A percentile compares a stretch with the other conserved stretches of the same genome.
Conservation (phyloP, 2,113 vertebrate genomes). For the Triplophysa dalaica region DNA sequence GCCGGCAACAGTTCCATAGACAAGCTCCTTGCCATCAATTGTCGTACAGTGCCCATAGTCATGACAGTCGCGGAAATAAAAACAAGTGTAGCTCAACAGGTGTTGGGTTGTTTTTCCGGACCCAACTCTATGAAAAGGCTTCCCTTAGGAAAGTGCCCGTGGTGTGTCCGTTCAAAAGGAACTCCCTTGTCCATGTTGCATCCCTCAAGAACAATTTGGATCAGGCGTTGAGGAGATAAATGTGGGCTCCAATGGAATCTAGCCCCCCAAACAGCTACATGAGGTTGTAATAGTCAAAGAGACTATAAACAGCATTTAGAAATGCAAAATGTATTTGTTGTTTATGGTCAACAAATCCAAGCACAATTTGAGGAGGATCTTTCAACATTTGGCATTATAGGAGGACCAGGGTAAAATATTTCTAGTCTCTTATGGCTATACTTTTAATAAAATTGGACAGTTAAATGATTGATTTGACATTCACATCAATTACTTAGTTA, state of each 20-base stretch:
- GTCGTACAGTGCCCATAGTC: slow-evolving; percentile 23
- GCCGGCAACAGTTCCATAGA: slow-evolving; percentile 11
- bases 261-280: background rate
- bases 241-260: background rate
- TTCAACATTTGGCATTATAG: background rate
- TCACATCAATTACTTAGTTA: no score
- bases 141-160: slow-evolving; percentile 48
- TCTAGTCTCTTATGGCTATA: background rate
- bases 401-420: background rate
- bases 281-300: background rate
- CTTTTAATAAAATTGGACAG: no score
- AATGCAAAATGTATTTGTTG: background rate
- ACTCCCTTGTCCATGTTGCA: slow-evolving; percentile 54
- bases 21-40: slow-evolving; percentile 5
- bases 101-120: slow-evolving; percentile 56
- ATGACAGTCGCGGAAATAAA: slow-evolving; percentile 60
- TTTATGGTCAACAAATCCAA: background rate
- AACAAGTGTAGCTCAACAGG: slow-evolving; percentile 12
- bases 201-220: slow-evolving; percentile 33
- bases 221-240: background rate
- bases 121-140: slow-evolving; percentile 35
- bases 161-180: slow-evolving; percentile 30
- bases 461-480: background rate
- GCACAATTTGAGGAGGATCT: background rate
- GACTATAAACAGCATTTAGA: background rate